Percentiles rank a stretch among this genome's conserved stretches.
Evolutionary conservation across 2,113 vertebrate genomes (phyloP).

Genomic region (Conger conger): DNA sequence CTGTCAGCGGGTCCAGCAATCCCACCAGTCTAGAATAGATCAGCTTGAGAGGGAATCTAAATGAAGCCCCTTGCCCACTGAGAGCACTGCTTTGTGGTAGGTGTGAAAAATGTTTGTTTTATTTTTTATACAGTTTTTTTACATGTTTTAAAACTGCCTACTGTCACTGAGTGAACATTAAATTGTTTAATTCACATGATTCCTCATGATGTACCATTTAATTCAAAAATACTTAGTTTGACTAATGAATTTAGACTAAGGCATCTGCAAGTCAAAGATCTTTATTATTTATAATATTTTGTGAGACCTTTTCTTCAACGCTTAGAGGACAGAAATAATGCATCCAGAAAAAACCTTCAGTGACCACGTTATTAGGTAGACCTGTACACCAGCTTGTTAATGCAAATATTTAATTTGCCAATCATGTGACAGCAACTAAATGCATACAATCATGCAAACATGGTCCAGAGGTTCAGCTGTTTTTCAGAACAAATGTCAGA

Average conservation of each 20-base stretch:
- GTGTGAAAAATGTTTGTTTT: background rate
- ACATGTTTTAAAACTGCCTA: slow-evolving; percentile 15
- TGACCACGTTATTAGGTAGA: background rate
- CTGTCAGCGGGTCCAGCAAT: background rate
- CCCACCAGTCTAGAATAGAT: background rate
- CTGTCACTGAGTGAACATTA: slow-evolving; percentile 21
- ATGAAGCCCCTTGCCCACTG: background rate
- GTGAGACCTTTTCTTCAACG: background rate
- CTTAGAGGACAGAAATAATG: background rate
- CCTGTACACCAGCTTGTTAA: too few relatives aligned
- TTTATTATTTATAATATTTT: background rate
- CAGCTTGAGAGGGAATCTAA: background rate
- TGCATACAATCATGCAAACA: too few relatives aligned
- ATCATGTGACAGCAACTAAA: too few relatives aligned
- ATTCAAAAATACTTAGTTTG: slow-evolving; percentile 27
- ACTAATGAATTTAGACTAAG: slow-evolving; percentile 22
- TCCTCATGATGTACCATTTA: slow-evolving; percentile 33
- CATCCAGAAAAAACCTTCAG: background rate
- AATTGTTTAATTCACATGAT: slow-evolving; percentile 27
- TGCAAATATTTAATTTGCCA: too few relatives aligned
- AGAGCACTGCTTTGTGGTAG: background rate
- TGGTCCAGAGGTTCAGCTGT: too few relatives aligned
- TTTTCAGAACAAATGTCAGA: too few relatives aligned
- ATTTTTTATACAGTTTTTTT: slow-evolving; percentile 32
- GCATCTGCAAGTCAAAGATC: slow-evolving; percentile 12